These are phyloP conservation scores for Chrysotoxum bicinctum DNA, from an alignment of 2,888 invertebrate species.

Conservation along the genomic window DNA sequence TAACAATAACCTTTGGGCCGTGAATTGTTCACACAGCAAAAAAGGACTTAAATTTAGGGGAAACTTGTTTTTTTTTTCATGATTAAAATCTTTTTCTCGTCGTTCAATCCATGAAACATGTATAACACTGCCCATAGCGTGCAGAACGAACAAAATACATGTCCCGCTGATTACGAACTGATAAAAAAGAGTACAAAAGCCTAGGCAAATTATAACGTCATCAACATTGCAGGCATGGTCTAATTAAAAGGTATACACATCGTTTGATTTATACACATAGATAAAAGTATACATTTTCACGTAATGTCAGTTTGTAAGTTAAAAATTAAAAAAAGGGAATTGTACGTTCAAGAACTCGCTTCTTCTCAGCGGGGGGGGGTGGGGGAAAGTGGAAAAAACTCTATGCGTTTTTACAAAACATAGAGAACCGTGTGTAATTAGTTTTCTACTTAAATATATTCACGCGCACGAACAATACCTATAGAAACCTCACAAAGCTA, in stretches of 20 bases:
- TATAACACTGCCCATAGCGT: not conserved
- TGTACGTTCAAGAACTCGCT: conserved; percentile 9
- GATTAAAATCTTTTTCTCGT: conserved; percentile 26
- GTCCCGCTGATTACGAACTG: conserved; percentile 50
- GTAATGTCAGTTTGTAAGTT: conserved; percentile 13
- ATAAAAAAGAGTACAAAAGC: conserved; percentile 20
- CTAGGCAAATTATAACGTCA: conserved; percentile 45
- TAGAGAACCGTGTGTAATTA: conserved; percentile 39
- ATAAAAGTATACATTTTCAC: conserved; percentile 48
- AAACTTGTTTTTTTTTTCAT: conserved; percentile 14
- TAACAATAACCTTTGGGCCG: conserved; percentile 31
- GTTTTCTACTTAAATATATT: conserved; percentile 46
- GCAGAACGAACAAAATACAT: conserved; percentile 13
- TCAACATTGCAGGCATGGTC: conserved; percentile 28
- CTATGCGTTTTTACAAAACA: not conserved
- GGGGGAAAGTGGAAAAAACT: not conserved
- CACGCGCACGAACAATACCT: conserved; percentile 55
- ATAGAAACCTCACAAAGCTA: not conserved
- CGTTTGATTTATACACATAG: conserved; percentile 48
- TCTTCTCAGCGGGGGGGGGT: conserved; percentile 39
- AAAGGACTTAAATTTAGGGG: not conserved
- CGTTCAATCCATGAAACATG: not conserved
- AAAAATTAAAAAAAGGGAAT: not conserved
- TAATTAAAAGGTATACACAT: conserved; percentile 62
- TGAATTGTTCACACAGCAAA: not conserved